Evolutionary conservation across 2,888 invertebrate genomes (phyloP).

Genomic region (Lochmaea capreae): DNA sequence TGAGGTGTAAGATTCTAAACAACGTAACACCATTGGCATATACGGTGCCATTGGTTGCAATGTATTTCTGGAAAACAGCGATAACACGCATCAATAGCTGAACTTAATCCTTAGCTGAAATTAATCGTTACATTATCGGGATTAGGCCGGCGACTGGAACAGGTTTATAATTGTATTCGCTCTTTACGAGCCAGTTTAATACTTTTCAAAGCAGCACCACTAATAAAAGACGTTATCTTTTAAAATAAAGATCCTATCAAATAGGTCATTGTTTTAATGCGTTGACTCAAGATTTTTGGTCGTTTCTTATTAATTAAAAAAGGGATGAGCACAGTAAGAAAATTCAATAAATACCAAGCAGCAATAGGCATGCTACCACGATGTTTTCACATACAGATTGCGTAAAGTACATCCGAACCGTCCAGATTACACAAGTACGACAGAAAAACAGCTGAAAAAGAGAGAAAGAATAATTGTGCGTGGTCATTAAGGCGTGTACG

Average conservation of each 20-base stretch:
- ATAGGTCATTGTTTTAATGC: not conserved
- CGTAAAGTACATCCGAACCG: too few species aligned
- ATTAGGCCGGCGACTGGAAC: slow-evolving; percentile 61
- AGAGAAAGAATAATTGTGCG: too few species aligned
- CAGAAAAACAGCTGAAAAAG: too few species aligned
- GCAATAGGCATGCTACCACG: too few species aligned
- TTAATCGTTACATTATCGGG: slow-evolving; percentile 66
- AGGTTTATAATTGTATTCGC: slow-evolving; percentile 58
- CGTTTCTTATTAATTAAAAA: too few species aligned
- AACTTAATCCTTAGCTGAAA: slow-evolving; percentile 63
- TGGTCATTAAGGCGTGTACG: too few species aligned
- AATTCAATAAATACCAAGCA: too few species aligned
- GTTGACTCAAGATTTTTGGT: not conserved
- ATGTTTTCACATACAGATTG: too few species aligned
- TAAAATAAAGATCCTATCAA: not conserved
- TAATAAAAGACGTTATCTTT: not conserved
- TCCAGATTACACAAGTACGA: too few species aligned
- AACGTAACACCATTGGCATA: not conserved
- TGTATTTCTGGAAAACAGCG: slow-evolving; percentile 61
- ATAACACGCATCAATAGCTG: slow-evolving; percentile 66
- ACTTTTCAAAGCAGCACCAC: not conserved
- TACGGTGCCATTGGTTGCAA: slow-evolving; percentile 14
- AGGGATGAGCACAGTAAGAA: too few species aligned
- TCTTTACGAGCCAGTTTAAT: not conserved
- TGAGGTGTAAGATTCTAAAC: not conserved